Base-by-base conservation (phyloP, 1,140 invertebrate species). In the Philopotamus ludificatus region DNA sequence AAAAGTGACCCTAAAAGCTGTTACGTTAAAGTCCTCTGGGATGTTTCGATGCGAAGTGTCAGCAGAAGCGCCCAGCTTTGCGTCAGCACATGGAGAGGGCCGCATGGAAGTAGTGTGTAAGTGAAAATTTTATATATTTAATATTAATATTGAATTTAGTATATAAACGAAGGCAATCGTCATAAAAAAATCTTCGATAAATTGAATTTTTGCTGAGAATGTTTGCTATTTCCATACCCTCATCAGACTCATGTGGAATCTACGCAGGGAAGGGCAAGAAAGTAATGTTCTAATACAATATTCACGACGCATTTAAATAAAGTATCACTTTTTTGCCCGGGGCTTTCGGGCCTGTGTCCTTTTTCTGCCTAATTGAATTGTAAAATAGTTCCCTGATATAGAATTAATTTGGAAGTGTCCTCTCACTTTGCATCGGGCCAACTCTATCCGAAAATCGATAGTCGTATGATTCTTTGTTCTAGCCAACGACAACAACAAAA, bases 21-120 rank as follows among this genome's bases (percentile, higher is more conserved):
- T 90, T 8, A 85, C 80, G 34, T 78, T 89, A 49, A 83, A 85
- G 72, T 85, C 86, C 1, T 87, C 82, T 18, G 90, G 89, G 2
- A 71, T 82, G 16, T 92, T 89, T 77, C 81, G 84, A 68, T 91
- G 89, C 73, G 89, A 91, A 77, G 86, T 91, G 62, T 90, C 86
- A 60, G 88, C 86, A 0, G 89, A 92, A 76, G 86, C 82, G 18
- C 88, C 88, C 21, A 85, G 83, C 59, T 91, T 91, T 73, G 80
- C 81, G 7, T 85, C 84, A 1, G 86, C 84, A 4, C 82, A 84
- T 50, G 84, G 83, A 59, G 86, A 89, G 72, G 84, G 84, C 10
- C 78, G 81, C 57, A 84, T 90, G 85, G 85, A 88, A 75, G 84
- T 90, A 70, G 81, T 89, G 47, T 86, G 88, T 90, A 78, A 87